Conservation (phyloP, 2,888 invertebrate species). For the Caenorhabditis sinica region DNA sequence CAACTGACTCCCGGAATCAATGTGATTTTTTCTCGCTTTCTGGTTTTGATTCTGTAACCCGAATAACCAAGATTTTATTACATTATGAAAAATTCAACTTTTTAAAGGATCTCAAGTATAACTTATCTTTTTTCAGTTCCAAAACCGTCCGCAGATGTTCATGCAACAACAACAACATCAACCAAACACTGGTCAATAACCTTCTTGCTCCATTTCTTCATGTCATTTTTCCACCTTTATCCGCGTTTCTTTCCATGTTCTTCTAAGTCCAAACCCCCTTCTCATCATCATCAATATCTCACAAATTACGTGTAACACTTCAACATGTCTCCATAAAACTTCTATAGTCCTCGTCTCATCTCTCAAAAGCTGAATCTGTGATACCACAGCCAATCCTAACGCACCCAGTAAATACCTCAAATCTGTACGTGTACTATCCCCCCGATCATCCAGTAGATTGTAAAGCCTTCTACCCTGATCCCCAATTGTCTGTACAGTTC, state of each 20-base stretch:
- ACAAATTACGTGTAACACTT: conserved; percentile 45
- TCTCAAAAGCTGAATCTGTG: conserved; percentile 27
- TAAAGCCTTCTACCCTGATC: neutral
- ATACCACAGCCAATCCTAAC: conserved; percentile 29
- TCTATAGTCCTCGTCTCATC: conserved; percentile 32
- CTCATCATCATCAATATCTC: conserved; percentile 30
- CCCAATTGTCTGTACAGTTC: conserved; percentile 50
- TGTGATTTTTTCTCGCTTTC: conserved; percentile 13
- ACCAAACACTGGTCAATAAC: conserved; percentile 55
- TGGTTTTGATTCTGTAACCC: conserved; percentile 20
- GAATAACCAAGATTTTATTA: neutral
- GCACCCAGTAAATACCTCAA: conserved; percentile 59
- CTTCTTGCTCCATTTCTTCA: conserved; percentile 1
- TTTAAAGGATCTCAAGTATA: neutral
- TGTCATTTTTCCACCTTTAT: conserved; percentile 20
- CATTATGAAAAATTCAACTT: neutral
- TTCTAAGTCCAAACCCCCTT: conserved; percentile 24
- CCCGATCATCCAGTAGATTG: neutral
- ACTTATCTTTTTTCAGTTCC: conserved; percentile 28
- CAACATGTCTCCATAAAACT: conserved; percentile 25
- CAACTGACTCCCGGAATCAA: conserved; percentile 12
- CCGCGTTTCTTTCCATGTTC: conserved; percentile 33
- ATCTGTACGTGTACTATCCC: conserved; percentile 48
- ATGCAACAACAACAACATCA: conserved; percentile 56
- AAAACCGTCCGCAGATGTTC: conserved; percentile 57